Conservation (phyloP, 1,140 invertebrate species). For the Temnothorax nylanderi region DNA sequence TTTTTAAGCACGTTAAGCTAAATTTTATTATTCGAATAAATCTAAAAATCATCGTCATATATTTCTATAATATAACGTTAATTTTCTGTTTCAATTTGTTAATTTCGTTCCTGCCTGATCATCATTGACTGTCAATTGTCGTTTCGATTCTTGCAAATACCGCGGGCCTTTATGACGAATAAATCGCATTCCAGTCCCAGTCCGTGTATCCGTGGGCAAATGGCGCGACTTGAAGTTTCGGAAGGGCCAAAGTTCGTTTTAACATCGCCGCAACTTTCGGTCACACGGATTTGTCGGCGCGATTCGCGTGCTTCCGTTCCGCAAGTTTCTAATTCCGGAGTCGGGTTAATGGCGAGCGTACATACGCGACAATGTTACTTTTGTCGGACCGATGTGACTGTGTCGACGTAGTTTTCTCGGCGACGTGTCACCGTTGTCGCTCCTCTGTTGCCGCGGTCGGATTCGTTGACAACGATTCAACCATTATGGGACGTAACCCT, state of each 20-base stretch:
- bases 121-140: background rate
- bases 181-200: background rate
- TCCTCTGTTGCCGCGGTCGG: background rate
- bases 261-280: slow-evolving; percentile 49
- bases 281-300: background rate
- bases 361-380: slow-evolving; percentile 14
- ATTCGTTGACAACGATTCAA: slow-evolving; percentile 35
- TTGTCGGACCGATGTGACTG: slow-evolving; percentile 23
- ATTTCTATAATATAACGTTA: background rate
- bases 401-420: slow-evolving; percentile 9
- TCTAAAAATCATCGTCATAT: background rate
- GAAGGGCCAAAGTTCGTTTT: slow-evolving; percentile 56
- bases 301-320: slow-evolving; percentile 39
- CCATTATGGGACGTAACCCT: slow-evolving; percentile 2
- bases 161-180: background rate
- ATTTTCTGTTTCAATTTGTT: background rate
- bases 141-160: background rate
- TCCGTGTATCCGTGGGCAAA: slow-evolving; percentile 37
- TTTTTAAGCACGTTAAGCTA: background rate
- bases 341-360: slow-evolving; percentile 39
- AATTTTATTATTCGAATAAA: background rate
- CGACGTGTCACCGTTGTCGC: slow-evolving; percentile 10
- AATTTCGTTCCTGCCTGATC: background rate
- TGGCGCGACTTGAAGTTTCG: slow-evolving; percentile 56
- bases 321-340: slow-evolving; percentile 65